Percentiles rank a stretch among this genome's conserved stretches.
phyloP scores from a whole-genome alignment of 23 tunicate species.

The Diplosoma virens region DNA sequence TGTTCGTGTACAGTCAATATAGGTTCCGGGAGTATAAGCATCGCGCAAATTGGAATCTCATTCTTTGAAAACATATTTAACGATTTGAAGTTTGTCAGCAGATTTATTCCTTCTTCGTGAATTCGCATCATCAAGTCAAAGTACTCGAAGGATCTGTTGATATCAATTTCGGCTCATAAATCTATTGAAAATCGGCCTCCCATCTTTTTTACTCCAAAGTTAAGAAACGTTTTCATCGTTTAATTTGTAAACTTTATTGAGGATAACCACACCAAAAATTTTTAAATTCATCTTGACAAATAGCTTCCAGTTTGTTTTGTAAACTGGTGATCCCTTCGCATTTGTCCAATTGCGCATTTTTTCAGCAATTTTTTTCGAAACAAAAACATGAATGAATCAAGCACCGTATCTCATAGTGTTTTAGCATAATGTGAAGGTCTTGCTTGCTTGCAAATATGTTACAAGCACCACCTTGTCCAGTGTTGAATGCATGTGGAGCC shows the following conservation, averaged over 20 bases:
- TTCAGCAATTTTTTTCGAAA: too few relatives aligned
- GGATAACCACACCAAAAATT: slow-evolving; percentile 27
- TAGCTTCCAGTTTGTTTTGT: too few relatives aligned
- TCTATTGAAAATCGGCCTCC: slow-evolving; percentile 27
- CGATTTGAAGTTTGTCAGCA: slow-evolving; percentile 19
- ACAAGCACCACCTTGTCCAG: too few relatives aligned
- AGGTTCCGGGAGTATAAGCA: slow-evolving; percentile 30
- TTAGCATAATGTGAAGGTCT: too few relatives aligned
- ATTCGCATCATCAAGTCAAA: slow-evolving; percentile 35
- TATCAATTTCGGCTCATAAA: slow-evolving; percentile 22
- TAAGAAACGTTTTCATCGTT: slow-evolving; percentile 23
- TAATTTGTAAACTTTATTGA: slow-evolving; percentile 17
- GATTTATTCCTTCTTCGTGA: slow-evolving; percentile 31
- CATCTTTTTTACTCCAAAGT: slow-evolving; percentile 35
- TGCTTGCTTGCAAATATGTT: too few relatives aligned
- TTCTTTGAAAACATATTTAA: slow-evolving; percentile 18
- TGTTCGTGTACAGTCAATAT: slow-evolving; percentile 23
- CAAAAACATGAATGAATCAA: too few relatives aligned
- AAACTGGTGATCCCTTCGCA: too few relatives aligned
- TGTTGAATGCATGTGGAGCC: too few relatives aligned
- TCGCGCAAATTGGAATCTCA: slow-evolving; percentile 28
- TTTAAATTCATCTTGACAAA: too few relatives aligned
- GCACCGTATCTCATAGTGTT: too few relatives aligned
- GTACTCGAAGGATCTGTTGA: slow-evolving; percentile 39
- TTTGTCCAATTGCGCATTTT: too few relatives aligned